phyloP scores from a whole-genome alignment of 2,797 vertebrate genomes.

The Parauchenoglanis ngamensis region DNA sequence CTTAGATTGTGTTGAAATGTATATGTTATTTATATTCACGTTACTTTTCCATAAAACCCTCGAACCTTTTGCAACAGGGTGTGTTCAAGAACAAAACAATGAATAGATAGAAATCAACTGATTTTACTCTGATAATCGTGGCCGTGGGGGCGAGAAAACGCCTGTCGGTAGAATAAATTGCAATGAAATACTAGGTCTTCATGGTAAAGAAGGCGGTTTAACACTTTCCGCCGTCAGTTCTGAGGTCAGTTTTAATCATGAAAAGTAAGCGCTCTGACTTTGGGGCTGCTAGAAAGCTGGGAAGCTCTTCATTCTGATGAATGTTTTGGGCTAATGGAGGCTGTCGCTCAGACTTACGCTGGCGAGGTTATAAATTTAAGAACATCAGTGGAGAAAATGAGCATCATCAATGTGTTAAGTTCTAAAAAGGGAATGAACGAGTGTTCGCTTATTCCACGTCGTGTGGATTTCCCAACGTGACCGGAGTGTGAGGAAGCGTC shows the following conservation, averaged over 20 bases:
- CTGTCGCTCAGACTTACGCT: neutral
- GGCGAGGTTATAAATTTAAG: neutral
- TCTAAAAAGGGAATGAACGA: neutral
- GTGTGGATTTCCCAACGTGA: neutral
- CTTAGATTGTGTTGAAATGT: neutral
- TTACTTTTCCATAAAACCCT: neutral
- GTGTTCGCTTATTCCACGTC: neutral
- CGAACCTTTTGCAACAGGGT: neutral
- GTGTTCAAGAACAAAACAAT: neutral
- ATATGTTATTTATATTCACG: neutral
- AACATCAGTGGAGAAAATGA: neutral
- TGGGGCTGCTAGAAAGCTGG: neutral
- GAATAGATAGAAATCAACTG: neutral
- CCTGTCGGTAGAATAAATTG: neutral
- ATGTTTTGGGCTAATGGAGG: neutral
- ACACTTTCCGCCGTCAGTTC: neutral
- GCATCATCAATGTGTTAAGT: no score
- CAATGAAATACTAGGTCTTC: neutral
- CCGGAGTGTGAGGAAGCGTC: neutral
- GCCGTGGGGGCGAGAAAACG: neutral
- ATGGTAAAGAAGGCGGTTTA: neutral
- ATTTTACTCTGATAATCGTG: neutral
- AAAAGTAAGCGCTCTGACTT: neutral
- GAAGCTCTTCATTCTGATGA: neutral
- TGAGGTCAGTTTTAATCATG: neutral